Base-by-base conservation (phyloP, 2,113 vertebrate genomes). In the Talpa occidentalis region DNA sequence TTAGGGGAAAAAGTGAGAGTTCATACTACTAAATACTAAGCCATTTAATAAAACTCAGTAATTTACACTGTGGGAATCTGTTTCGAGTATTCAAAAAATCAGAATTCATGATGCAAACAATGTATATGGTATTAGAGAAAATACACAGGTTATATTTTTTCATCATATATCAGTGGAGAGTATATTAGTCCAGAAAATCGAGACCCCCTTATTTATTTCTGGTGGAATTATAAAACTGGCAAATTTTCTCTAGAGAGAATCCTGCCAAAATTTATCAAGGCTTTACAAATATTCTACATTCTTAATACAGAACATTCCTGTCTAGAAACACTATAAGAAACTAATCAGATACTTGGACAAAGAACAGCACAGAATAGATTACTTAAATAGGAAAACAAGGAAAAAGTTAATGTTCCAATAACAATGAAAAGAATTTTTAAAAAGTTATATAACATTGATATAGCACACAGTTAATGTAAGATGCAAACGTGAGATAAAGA, bases 281-380 rank as follows among this genome's bases (percentile, higher is more conserved):
- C 15, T 64, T 88, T 78, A 40, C 76, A 94, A 92, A 40, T 72
- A 67, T 42, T 94, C 15, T 86, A 69, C 19, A 76, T 78, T 83
- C 90, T 87, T 59, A 56, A 76, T 62, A 32, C 0, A 79, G 37
- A 26, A 86, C 89, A 76, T 81, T 62, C 4, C 37, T 66, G 0
- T 60, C 22, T 86, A 67, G 59, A 88, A 60, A 69, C 8, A 2
- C 9, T 94, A 16, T 52, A 91, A 76, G 40, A 47, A 94, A 87
- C 52, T 40, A 78, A 22, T 96, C 28, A 59, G 52, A 52, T 67
- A 86, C 37, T 86, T 91, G 26, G 8, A 28, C 35, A 8, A 80
- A 59, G 8, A 72, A 22, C 19, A 90, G 56, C 35, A 82, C 4
- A 73, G n/a, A 78, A 17, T 35, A 49, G 12, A 4, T 79, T 83